Conservation (phyloP, 2,113 vertebrate genomes). For the Albula glossodonta region DNA sequence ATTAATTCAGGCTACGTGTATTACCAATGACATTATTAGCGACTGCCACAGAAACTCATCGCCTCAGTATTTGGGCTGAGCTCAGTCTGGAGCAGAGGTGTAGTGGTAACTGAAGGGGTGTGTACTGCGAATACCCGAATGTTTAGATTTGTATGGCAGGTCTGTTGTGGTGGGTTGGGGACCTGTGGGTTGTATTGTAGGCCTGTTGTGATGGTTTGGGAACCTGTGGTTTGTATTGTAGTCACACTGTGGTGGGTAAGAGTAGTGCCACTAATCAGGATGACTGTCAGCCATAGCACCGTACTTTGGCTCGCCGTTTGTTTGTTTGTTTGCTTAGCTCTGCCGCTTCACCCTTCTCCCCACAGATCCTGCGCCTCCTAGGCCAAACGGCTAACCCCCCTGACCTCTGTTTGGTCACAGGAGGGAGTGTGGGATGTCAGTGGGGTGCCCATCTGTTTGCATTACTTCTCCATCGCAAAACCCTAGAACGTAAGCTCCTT, state of each 20-base stretch:
- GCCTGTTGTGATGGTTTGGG: no score
- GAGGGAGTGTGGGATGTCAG: neutral
- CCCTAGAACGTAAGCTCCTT: constrained; percentile 17
- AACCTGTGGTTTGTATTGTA: no score
- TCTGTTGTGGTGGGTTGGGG: no score
- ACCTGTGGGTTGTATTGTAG: no score
- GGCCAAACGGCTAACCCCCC: neutral
- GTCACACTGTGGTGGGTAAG: no score
- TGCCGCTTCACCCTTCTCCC: neutral
- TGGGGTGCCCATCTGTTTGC: constrained; percentile 1
- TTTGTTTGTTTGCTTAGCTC: constrained; percentile 5
- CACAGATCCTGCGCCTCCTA: neutral
- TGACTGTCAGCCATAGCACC: neutral
- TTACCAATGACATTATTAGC: no score
- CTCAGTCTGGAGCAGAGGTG: no score
- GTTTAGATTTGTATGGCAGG: neutral
- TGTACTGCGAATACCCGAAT: no score
- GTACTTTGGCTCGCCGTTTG: neutral
- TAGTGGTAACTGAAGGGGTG: no score
- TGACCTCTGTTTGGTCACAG: neutral
- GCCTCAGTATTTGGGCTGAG: no score
- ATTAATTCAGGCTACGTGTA: no score
- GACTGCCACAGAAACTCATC: no score
- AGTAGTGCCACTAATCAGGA: neutral
- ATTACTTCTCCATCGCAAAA: neutral